A percentile compares a stretch with the other conserved stretches of the same genome.
These are phyloP conservation scores for Poliocrania exsul DNA, from an alignment of 2,797 vertebrate species.

Conservation along the genomic window DNA sequence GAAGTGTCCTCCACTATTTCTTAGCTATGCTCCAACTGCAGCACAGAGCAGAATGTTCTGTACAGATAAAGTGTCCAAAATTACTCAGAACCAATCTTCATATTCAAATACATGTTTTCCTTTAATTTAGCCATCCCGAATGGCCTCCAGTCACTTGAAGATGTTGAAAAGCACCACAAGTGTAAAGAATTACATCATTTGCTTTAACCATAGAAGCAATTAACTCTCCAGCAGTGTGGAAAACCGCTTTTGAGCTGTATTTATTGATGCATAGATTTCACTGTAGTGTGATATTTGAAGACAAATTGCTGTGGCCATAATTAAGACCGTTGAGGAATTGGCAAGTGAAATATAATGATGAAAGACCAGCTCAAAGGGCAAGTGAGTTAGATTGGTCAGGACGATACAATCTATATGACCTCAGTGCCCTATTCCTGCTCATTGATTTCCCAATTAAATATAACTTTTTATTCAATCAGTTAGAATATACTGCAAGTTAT, in stretches of 20 bases:
- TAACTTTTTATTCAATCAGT: constrained; percentile 74
- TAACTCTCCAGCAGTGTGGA: constrained; percentile 76
- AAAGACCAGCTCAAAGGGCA: constrained; percentile 72
- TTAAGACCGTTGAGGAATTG: constrained; percentile 74
- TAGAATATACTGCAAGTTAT: constrained; percentile 69
- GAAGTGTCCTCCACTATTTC: not conserved
- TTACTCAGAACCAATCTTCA: not conserved
- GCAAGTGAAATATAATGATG: constrained; percentile 75
- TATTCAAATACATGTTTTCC: not conserved
- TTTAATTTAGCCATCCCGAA: constrained; percentile 37
- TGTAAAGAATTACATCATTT: constrained; percentile 68
- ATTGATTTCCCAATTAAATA: constrained; percentile 79
- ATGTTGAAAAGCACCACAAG: constrained; percentile 63
- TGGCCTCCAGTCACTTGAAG: constrained; percentile 4
- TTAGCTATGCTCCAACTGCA: not conserved
- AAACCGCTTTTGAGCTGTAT: constrained; percentile 77
- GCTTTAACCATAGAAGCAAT: constrained; percentile 74
- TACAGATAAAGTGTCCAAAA: constrained; percentile 27
- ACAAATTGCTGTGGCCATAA: constrained; percentile 76
- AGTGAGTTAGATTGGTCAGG: constrained; percentile 64
- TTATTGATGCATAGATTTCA: constrained; percentile 81
- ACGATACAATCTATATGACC: constrained; percentile 70
- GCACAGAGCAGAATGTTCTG: not conserved
- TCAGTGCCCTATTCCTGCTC: constrained; percentile 59
- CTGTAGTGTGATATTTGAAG: constrained; percentile 78